Conservation (phyloP, 1,140 invertebrate species). For the Drosophila bocqueti region DNA sequence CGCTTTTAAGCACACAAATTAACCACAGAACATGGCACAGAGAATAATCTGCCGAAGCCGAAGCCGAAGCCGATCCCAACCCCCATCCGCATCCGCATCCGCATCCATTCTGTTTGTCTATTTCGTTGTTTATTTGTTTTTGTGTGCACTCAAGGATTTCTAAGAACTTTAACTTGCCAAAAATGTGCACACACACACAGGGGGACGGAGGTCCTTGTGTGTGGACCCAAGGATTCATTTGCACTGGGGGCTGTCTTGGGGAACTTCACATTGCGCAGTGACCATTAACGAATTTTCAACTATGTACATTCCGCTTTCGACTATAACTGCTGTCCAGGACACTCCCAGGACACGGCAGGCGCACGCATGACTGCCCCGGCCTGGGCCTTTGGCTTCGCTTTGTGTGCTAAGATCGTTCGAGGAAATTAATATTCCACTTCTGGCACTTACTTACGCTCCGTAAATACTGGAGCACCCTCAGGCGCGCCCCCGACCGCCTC, state of each 20-base stretch:
- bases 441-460: constrained; percentile 81
- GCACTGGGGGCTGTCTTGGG: constrained; percentile 36
- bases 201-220: constrained; percentile 3
- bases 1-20: constrained; percentile 84
- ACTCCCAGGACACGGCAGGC: constrained; percentile 54
- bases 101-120: constrained; percentile 77
- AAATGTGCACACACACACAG: constrained; percentile 55
- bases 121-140: constrained; percentile 84
- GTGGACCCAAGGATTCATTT: constrained; percentile 51
- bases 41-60: constrained; percentile 16
- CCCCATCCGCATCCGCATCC: constrained; percentile 5
- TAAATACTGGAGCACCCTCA: constrained; percentile 68
- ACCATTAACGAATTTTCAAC: constrained; percentile 83
- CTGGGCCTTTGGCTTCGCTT: constrained; percentile 29
- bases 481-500: constrained; percentile 2
- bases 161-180: constrained; percentile 82
- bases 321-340: constrained; percentile 41
- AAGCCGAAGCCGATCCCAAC: constrained; percentile 9
- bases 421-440: constrained; percentile 83
- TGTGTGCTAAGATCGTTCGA: constrained; percentile 58
- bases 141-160: constrained; percentile 83
- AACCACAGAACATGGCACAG: constrained; percentile 78
- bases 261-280: constrained; percentile 72
- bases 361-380: constrained; percentile 62
- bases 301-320: constrained; percentile 65